Percentiles rank a stretch among this genome's conserved stretches.
Evolutionary conservation across 2,113 vertebrate species (phyloP).

Genomic region (Ia io): DNA sequence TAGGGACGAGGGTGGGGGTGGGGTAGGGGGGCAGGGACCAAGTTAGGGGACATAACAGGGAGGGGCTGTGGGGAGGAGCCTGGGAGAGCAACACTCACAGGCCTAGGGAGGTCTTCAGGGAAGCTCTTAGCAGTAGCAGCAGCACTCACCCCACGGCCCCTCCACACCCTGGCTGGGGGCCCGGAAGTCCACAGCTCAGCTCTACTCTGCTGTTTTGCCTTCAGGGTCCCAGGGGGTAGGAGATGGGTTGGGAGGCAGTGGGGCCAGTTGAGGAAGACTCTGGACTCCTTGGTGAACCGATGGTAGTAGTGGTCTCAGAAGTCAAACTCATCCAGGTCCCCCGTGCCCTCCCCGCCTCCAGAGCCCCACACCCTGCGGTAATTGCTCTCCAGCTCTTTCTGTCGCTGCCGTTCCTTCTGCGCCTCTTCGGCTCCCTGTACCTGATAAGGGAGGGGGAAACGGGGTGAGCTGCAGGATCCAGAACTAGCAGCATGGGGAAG

Average conservation of each 20-base stretch:
- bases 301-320: slow-evolving; percentile 80
- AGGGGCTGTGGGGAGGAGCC: neutral
- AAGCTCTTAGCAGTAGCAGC: neutral
- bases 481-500: neutral
- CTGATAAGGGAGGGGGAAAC: slow-evolving; percentile 69
- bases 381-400: slow-evolving; percentile 92
- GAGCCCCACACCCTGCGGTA: slow-evolving; percentile 93
- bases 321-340: slow-evolving; percentile 91
- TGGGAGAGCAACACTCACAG: neutral
- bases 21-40: neutral
- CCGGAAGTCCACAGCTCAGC: neutral
- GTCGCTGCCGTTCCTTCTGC: slow-evolving; percentile 91
- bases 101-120: neutral
- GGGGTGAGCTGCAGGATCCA: neutral
- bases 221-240: neutral
- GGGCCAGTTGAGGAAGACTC: neutral
- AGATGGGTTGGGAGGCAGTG: neutral
- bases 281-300: neutral
- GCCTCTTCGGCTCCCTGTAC: slow-evolving; percentile 93
- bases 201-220: neutral
- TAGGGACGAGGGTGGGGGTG: neutral
- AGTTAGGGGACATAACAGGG: neutral
- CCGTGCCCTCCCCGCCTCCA: slow-evolving; percentile 82
- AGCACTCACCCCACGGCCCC: neutral
- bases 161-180: neutral